phyloP scores from a whole-genome alignment of 2,888 invertebrate species.

The Pardosa pseudoannulata region DNA sequence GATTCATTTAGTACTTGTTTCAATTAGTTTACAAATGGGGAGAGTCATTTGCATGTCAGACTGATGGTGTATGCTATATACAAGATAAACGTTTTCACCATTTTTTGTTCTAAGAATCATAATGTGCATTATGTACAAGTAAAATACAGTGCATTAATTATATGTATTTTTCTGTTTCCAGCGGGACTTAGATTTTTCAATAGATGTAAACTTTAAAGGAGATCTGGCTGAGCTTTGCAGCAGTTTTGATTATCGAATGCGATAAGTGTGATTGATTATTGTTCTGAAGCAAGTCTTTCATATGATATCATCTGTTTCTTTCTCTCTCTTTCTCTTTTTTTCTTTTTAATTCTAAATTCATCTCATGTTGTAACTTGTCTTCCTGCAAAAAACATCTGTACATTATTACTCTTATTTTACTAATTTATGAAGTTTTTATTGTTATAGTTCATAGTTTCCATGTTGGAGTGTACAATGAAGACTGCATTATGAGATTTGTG shows the following conservation, averaged over 20 bases:
- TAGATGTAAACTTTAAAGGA: slow-evolving; percentile 92
- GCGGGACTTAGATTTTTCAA: slow-evolving; percentile 96
- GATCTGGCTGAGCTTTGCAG: slow-evolving; percentile 84
- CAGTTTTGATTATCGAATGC: slow-evolving; percentile 92
- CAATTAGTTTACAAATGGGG: no score
- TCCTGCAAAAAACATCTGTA: slow-evolving; percentile 37
- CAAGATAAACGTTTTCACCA: no score
- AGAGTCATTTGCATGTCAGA: no score
- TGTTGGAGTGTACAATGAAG: slow-evolving; percentile 37
- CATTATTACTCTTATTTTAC: neutral
- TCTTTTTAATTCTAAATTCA: slow-evolving; percentile 23
- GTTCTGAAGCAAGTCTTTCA: slow-evolving; percentile 61
- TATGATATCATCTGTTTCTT: neutral
- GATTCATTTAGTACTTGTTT: no score
- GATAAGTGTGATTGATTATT: slow-evolving; percentile 81
- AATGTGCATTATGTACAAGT: no score
- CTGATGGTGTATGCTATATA: no score
- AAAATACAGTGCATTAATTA: neutral
- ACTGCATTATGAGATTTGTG: slow-evolving; percentile 46
- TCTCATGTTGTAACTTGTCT: slow-evolving; percentile 43
- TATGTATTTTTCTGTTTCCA: slow-evolving; percentile 74
- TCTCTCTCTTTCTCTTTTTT: neutral
- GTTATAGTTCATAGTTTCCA: slow-evolving; percentile 20
- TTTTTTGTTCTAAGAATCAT: no score
- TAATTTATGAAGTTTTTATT: slow-evolving; percentile 36